These are phyloP conservation scores for Coleophora deauratella DNA, from an alignment of 2,888 invertebrate species.

Conservation along the genomic window DNA sequence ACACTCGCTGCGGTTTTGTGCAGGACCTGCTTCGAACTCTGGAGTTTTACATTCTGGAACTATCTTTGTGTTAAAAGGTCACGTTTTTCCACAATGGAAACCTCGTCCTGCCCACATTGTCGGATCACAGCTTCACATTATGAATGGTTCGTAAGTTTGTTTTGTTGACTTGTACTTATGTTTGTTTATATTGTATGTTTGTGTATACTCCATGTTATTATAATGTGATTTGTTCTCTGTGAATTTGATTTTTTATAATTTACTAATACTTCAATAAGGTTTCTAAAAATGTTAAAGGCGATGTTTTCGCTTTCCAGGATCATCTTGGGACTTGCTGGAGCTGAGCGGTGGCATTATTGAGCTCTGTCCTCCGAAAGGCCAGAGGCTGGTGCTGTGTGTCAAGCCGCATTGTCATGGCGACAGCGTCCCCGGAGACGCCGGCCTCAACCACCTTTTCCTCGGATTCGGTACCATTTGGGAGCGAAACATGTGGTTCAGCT, in stretches of 20 bases:
- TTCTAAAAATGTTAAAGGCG: too few relatives aligned
- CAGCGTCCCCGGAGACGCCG: conserved; percentile 36
- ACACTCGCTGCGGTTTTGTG: conserved; percentile 75
- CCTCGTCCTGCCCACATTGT: conserved; percentile 74
- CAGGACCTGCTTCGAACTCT: conserved; percentile 69
- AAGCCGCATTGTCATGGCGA: conserved; percentile 58
- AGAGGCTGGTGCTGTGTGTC: conserved; percentile 56
- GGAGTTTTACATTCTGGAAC: conserved; percentile 63
- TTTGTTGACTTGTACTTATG: neutral
- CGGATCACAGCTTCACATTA: conserved; percentile 71
- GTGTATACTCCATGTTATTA: too few relatives aligned
- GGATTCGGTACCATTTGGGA: conserved; percentile 80
- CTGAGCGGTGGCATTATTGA: conserved; percentile 60
- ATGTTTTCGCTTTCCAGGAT: conserved; percentile 31
- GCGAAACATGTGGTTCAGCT: conserved; percentile 77
- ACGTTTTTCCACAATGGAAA: conserved; percentile 81
- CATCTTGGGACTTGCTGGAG: conserved; percentile 57
- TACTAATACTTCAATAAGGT: too few relatives aligned
- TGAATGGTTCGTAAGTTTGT: conserved; percentile 53
- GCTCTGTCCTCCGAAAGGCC: conserved; percentile 57
- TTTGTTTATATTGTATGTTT: too few relatives aligned
- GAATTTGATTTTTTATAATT: too few relatives aligned
- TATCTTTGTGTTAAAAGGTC: conserved; percentile 76
- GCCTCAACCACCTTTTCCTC: conserved; percentile 73
- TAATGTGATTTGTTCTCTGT: too few relatives aligned